Base-by-base conservation (phyloP, 30 jellyfish, hydroid and myxozoan genomes). In the Hydra vulgaris region DNA sequence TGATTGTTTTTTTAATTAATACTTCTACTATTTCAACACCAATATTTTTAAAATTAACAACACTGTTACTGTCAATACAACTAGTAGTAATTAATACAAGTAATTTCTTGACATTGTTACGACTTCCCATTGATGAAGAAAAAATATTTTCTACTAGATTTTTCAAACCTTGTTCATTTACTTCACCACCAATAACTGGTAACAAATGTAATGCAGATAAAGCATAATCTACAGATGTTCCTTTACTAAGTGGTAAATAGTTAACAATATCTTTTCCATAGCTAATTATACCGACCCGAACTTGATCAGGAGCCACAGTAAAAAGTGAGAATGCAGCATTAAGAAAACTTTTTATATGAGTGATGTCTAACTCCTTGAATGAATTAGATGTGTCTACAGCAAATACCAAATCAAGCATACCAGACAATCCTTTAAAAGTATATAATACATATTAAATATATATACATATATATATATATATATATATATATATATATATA, bases 331-430 rank as follows among this genome's bases (percentile, higher is more conserved):
- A 25, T 17, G 66, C 70, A 16, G 0, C 22, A 0, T 66, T 80
- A 24, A 53, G 25, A 25, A 66, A 22, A 16, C 16, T 7, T 70
- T 80, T 80, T 54, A 80, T 80, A 16, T 18, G 23, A 25, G 18
- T n/a, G 75, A 80, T 16, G 27, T 80, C 67, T 5, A n/a, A 0
- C 7, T 18, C 15, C 16, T 82, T 56, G 17, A 80, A 17, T 53
- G 18, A 69, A 21, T 80, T 27, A 69, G 90, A 83, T 22, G 88
- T 74, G 55, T 83, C 90, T 21, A 83, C 27, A 19, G 90, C 90
- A 74, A 83, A 83, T 5, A 27, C 90, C 23, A 83, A 23, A 55
- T 83, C 89, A 0, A 54, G 1, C 19, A 23, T 71, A 12, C 90
- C 89, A 19, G 69, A 19, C 1, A 75, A 22, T 15, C 90, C 90